phyloP scores from a whole-genome alignment of 2,113 vertebrate genomes.

The Amphiprion ocellaris region DNA sequence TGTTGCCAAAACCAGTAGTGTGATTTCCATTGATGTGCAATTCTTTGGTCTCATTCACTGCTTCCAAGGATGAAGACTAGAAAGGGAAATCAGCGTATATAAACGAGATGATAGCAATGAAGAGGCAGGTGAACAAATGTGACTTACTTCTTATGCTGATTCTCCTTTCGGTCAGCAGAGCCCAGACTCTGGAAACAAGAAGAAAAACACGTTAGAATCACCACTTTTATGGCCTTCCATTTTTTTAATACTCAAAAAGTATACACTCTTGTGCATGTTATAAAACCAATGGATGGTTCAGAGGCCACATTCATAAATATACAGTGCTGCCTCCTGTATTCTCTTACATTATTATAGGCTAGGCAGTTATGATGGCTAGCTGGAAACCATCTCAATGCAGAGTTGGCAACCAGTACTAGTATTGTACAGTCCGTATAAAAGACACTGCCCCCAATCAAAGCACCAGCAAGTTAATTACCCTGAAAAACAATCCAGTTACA shows the following conservation, averaged over 20 bases:
- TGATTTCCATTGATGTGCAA: too few species aligned
- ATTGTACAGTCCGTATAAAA: background rate
- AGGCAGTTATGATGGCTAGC: background rate
- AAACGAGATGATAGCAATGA: background rate
- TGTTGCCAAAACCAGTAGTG: too few species aligned
- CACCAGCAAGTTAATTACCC: constrained; percentile 4
- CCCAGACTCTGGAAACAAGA: constrained; percentile 88
- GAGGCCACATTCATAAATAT: background rate
- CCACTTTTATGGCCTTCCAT: background rate
- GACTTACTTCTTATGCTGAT: constrained; percentile 88
- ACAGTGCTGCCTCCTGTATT: background rate
- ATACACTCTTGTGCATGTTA: background rate
- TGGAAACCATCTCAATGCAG: background rate
- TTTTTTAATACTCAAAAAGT: background rate
- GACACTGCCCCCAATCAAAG: background rate
- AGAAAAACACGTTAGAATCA: constrained; percentile 38
- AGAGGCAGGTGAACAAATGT: background rate
- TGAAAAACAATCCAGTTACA: constrained; percentile 2
- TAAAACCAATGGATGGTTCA: background rate
- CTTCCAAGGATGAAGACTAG: too few species aligned
- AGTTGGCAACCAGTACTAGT: background rate
- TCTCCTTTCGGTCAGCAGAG: constrained; percentile 89
- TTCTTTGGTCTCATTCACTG: too few species aligned
- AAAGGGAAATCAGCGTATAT: too few species aligned
- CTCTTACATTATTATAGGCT: background rate